A percentile compares a stretch with the other conserved stretches of the same genome.
Evolutionary conservation across 2,113 vertebrate genomes (phyloP).

Genomic region (Australoheros scitulus): DNA sequence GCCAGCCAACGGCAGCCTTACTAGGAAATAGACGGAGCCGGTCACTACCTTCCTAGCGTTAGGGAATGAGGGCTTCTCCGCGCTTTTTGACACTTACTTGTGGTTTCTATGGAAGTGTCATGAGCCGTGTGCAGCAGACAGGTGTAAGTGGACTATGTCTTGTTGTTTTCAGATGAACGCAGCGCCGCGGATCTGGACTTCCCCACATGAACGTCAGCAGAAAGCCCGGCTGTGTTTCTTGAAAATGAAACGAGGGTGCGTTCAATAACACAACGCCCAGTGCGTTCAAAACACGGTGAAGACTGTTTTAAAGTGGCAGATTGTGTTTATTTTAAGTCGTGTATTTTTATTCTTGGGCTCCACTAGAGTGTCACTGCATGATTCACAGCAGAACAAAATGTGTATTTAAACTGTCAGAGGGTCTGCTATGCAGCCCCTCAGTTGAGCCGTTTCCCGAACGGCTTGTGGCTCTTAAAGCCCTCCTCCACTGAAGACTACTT

Average conservation of each 20-base stretch:
- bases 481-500: neutral
- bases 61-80: neutral
- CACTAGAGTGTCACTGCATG: neutral
- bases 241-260: constrained; percentile 7
- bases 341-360: neutral
- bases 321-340: neutral
- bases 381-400: neutral
- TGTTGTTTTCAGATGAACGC: constrained; percentile 57
- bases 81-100: constrained; percentile 35
- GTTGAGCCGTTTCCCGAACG: neutral
- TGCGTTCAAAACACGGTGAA: neutral
- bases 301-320: neutral
- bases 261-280: constrained; percentile 24
- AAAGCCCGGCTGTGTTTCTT: constrained; percentile 41
- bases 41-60: constrained; percentile 13
- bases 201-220: constrained; percentile 61
- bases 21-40: constrained; percentile 57
- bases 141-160: neutral
- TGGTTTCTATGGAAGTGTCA: constrained; percentile 51
- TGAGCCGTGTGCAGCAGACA: constrained; percentile 22
- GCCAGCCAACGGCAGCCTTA: neutral
- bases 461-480: neutral
- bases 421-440: neutral
- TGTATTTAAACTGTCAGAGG: neutral
- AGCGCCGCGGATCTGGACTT: constrained; percentile 50